phyloP scores from a whole-genome alignment of 1,140 invertebrate species.

The Papilio machaon region DNA sequence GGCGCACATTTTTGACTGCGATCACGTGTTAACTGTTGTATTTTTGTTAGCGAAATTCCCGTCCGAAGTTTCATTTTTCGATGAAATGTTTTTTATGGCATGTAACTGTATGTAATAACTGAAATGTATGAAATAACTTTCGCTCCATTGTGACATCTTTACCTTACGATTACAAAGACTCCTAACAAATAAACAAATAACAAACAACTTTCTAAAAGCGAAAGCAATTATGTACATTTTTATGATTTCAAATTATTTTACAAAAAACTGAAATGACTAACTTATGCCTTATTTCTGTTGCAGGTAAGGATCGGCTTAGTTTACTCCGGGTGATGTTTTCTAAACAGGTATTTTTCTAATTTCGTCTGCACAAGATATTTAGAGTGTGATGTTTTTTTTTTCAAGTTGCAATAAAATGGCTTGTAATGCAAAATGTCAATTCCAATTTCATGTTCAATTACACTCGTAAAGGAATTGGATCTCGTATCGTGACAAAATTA shows the following conservation, averaged over 20 bases:
- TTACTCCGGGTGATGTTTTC: background rate
- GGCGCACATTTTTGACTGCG: background rate
- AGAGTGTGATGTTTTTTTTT: background rate
- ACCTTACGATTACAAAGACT: no score
- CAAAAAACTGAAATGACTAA: background rate
- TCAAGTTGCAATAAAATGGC: constrained; percentile 2
- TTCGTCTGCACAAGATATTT: background rate
- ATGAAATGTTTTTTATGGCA: no score
- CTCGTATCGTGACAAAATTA: constrained; percentile 25
- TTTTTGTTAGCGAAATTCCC: background rate
- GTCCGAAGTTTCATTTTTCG: no score
- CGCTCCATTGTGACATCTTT: background rate
- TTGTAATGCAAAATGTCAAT: background rate
- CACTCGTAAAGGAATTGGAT: constrained; percentile 1
- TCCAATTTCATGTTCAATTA: background rate
- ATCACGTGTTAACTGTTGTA: background rate
- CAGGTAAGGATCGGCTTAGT: background rate
- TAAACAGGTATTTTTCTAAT: background rate
- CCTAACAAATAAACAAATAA: background rate
- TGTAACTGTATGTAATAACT: no score
- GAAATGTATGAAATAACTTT: no score
- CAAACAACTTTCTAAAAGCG: background rate
- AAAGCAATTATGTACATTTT: background rate
- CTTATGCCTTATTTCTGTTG: background rate
- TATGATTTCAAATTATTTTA: background rate